Evolutionary conservation across 1,140 invertebrate genomes (phyloP), one percentile per base, ranked within the genome.

Genomic region (Eumaeus atala): DNA sequence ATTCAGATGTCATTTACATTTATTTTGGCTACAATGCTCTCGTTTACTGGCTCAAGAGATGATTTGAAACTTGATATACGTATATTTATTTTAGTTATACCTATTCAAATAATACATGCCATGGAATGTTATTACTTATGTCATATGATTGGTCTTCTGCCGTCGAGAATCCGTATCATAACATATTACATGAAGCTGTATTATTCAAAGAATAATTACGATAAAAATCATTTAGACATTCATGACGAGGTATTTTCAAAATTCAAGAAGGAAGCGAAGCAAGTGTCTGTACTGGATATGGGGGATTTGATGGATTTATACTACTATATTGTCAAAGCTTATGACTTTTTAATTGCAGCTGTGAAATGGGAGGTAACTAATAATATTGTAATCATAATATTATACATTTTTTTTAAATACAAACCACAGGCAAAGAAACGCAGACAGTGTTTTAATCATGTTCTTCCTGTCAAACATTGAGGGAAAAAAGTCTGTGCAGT

Each of bases 301-400:
- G 68, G 66, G 0, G 79, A 70, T 37, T 34, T 84, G 18, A 73
- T 81, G 62, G 62, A 72, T 50, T 64, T 73, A 8, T 84, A 82
- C 55, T 64, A 77, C 10, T 75, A 61, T 49, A 59, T 77, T 8
- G 72, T 81, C 36, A 71, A 64, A 11, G 57, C 70, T n/a, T 81
- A 73, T 48, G 75, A 77, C 33, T 69, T 54, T 37, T 62, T 84
- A 48, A 74, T 77, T 17, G 63, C 74, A 33, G 72, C 72, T 9
- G 62, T 81, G 6, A 81, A 79, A 65, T 84, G 76, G 74, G 78
- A 84, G 76, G 78, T 84, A n/a, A n/a, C n/a, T n/a, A n/a, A n/a
- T n/a, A n/a, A 70, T 59, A 34, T 47, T 40, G n/a, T 18, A 28
- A 28, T 6, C 6, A 28, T 3, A 28, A 28, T 28, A 3, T 28